Percentiles rank a stretch among this genome's conserved stretches.
phyloP scores from a whole-genome alignment of 2,888 invertebrate genomes.

The Hydropsyche betteni region DNA sequence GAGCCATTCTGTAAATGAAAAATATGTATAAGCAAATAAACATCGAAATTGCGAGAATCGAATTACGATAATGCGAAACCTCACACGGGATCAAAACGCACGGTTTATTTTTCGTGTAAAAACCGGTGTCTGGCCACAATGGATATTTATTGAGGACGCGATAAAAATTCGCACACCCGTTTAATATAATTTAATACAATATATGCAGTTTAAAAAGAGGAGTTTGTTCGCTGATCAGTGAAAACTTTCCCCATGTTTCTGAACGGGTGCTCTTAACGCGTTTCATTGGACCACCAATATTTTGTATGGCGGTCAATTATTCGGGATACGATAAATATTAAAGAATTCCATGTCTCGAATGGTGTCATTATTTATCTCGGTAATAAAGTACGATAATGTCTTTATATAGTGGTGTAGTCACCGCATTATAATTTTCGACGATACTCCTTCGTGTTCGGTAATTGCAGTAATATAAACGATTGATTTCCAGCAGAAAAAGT shows the following conservation, averaged over 20 bases:
- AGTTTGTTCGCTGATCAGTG: neutral
- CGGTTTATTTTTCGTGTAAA: neutral
- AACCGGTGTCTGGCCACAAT: neutral
- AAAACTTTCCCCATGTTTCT: conserved; percentile 1
- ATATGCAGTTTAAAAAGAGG: neutral
- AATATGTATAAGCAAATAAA: neutral
- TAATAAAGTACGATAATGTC: conserved; percentile 1
- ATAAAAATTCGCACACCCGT: neutral
- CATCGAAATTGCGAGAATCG: neutral
- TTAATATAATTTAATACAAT: no score
- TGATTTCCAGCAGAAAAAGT: no score
- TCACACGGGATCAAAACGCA: neutral
- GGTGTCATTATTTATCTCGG: neutral
- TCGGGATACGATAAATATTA: neutral
- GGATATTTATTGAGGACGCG: neutral
- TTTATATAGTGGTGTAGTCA: no score
- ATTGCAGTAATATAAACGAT: no score
- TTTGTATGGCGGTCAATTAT: no score
- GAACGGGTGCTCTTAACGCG: neutral
- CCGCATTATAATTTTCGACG: no score
- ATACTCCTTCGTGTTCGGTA: no score
- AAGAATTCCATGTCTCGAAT: neutral
- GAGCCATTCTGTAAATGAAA: conserved; percentile 32
- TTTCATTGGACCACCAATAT: neutral
- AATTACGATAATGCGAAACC: neutral